Evolutionary conservation across 1,140 invertebrate genomes (phyloP), one percentile per base, ranked within the genome.

Genomic region (Pygmarrhopalites habei): DNA sequence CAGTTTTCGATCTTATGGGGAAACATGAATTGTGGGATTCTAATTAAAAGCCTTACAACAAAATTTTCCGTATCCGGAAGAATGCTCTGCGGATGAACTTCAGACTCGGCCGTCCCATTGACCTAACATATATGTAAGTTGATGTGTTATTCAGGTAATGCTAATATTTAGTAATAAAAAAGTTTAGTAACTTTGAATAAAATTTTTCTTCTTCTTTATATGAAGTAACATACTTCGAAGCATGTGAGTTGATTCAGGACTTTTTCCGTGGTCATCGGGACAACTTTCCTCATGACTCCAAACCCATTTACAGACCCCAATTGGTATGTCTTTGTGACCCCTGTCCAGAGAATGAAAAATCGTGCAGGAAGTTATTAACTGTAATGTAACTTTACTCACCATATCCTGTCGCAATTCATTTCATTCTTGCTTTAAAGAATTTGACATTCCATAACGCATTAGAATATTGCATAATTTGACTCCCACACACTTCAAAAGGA

Each of bases 311-410:
- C 69, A 1, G 79, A 74, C 1, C 81, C 76, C 15, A 91, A 72
- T 75, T 94, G 90, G 73, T 89, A 90, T 0, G 90, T 95, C 75
- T 91, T 88, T 0, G 91, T 89, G 85, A 93, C 89, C 25, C 81
- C 83, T 85, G 60, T 14, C 4, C n/a, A n/a, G n/a, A n/a, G n/a
- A n/a, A n/a, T n/a, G n/a, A n/a, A n/a, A n/a, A n/a, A n/a, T 10
- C n/a, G 39, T 41, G 39, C 10, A n/a, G n/a, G 39, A 12, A 41
- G 39, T 41, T 12, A 41, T 41, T 41, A 41, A 12, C 10, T 10
- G 10, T 12, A n/a, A 41, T 41, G 10, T 12, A 41, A 41, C 10
- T 41, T n/a, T n/a, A 12, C 10, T 10, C 39, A 41, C 10, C n/a
- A 41, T 41, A 41, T n/a, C n/a, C n/a, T n/a, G 39, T n/a, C n/a